Evolutionary conservation across 2,797 vertebrate species (phyloP), one percentile per base, ranked within the genome.

Genomic region (Myripristis jacobus): DNA sequence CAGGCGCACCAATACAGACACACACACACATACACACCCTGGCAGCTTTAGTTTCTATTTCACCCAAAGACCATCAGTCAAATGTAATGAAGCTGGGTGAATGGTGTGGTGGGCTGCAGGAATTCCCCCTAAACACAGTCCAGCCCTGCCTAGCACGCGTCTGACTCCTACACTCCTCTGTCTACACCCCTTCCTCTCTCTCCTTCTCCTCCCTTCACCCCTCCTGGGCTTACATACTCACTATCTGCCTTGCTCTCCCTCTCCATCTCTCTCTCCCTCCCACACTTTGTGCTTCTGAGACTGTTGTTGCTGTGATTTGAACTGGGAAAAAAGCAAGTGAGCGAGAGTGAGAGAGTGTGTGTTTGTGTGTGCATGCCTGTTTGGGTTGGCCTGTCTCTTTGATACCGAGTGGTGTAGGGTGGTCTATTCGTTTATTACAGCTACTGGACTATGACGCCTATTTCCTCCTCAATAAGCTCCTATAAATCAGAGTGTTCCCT

Each of bases 391-490:
- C 70, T 54, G 64, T 76, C 70, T 67, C 75, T 84, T 84, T 81
- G 79, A 91, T 86, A 74, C 77, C n/a, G 76, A 50, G 55, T 56
- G 51, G 65, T 55, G 74, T 50, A 57, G 53, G 71, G 87, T 75
- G 77, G 75, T 73, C 75, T 79, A 44, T 74, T 89, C 61, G 44
- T 92, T 90, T 85, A 91, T 90, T 91, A 84, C 66, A 88, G 73
- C 79, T 91, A 87, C 81, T 88, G 86, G 83, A 87, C 91, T 92
- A 90, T 91, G 87, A 91, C 78, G 73, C 77, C 76, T 80, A 93
- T 92, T 92, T 93, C 92, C 91, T 91, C 69, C 60, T 84, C 80
- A 89, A 91, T 89, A 89, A 91, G 68, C 62, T 81, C 61, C 81
- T 69, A 89, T 91, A 92, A 93, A 93, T 91, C 88, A 89, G 73